Conservation (phyloP, 2,113 vertebrate genomes). For the Capricornis sumatraensis region DNA sequence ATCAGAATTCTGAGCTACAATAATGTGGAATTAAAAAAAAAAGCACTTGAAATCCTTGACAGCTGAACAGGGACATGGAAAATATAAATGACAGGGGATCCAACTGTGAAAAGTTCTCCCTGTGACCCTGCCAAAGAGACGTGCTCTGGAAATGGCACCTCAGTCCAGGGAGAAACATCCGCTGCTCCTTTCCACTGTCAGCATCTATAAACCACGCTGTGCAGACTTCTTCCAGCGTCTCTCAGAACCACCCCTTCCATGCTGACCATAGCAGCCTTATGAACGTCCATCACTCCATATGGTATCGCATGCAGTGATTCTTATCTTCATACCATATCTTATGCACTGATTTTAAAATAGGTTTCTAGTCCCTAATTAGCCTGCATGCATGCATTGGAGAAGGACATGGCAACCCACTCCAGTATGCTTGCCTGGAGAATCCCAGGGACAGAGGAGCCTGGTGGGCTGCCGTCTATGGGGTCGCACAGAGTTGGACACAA, state of each 20-base stretch:
- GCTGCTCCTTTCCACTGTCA: neutral
- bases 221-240: neutral
- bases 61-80: neutral
- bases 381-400: too few species aligned
- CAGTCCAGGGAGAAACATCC: neutral
- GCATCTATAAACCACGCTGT: neutral
- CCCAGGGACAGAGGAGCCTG: too few species aligned
- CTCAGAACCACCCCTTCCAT: neutral
- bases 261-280: neutral
- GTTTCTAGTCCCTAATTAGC: neutral
- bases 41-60: slow-evolving; percentile 12
- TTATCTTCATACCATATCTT: neutral
- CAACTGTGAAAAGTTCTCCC: slow-evolving; percentile 19
- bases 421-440: too few species aligned
- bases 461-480: too few species aligned
- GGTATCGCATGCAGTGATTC: neutral
- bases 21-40: neutral
- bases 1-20: neutral
- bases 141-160: neutral
- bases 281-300: neutral
- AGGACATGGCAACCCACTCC: too few species aligned
- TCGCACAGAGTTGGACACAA: too few species aligned
- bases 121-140: neutral
- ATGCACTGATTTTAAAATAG: neutral
- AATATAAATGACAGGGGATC: neutral